Conservation (phyloP, 2,113 vertebrate genomes). For the Pagrus major region DNA sequence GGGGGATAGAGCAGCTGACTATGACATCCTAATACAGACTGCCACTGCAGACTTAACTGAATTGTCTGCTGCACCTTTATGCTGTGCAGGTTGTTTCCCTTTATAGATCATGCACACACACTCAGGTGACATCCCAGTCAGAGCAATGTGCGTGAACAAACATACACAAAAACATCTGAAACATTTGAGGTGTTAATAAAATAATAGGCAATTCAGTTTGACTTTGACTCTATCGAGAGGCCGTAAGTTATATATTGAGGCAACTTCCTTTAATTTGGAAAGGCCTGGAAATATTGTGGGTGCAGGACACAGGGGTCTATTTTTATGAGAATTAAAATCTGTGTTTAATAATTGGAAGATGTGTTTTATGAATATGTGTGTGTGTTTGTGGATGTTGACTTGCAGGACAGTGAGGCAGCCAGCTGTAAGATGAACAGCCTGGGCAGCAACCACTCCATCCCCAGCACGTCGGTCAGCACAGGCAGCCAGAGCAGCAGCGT, state of each 20-base stretch:
- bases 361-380: background rate
- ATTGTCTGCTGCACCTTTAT: conserved; percentile 16
- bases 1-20: background rate
- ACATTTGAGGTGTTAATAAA: conserved; percentile 20
- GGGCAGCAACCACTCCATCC: conserved; percentile 97
- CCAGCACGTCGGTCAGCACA: conserved; percentile 96
- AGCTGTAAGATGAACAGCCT: conserved; percentile 96
- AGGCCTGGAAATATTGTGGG: background rate
- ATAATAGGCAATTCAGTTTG: conserved; percentile 34
- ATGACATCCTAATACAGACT: background rate
- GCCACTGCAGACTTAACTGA: conserved; percentile 7
- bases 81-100: background rate
- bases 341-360: background rate
- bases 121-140: conserved; percentile 5
- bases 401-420: conserved; percentile 94
- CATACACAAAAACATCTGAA: conserved; percentile 6
- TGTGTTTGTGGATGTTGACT: conserved; percentile 4
- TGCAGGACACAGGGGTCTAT: background rate
- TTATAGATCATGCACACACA: background rate
- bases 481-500: conserved; percentile 98
- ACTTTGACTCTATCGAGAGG: conserved; percentile 18
- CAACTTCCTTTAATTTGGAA: conserved; percentile 3
- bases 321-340: background rate
- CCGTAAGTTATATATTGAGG: conserved; percentile 1
- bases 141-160: conserved; percentile 12